Base-by-base conservation (phyloP, 1,140 invertebrate species). In the Leguminivora glycinivorella region DNA sequence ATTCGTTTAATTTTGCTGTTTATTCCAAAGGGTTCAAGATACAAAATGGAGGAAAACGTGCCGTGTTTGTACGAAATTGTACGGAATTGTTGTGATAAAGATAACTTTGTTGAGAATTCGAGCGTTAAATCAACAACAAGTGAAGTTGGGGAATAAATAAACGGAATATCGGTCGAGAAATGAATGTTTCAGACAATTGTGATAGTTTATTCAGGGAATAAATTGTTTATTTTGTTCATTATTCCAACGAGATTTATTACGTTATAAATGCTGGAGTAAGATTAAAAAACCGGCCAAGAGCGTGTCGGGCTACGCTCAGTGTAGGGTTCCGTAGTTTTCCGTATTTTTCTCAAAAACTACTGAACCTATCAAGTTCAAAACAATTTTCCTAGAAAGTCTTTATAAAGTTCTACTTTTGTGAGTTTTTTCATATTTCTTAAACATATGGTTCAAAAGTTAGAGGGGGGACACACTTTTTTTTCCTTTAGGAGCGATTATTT, bases 71-170 rank as follows among this genome's bases (percentile, higher is more conserved):
- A n/a, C 14, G 43, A 47, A 52, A 17, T 52, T 17, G 14, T 14
- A 52, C 19, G 17, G 47, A 22, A 19, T n/a, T 2, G 47, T 52
- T 22, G 19, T 52, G 47, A 52, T 52, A 52, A 22, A n/a, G 7
- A 52, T 52, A 52, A 52, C 47, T 52, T 52, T 22, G 19, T 52
- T 52, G 47, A 9, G 47, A 52, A 52, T 52, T 52, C 19, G 19
- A 52, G 47, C 47, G 47, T 52, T 22, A 22, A 52, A 52, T 52
- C 47, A 52, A 52, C 47, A 52, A 52, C 47, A 22, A 22, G 19
- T 9, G 47, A 10, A 52, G 19, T 52, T 9, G 47, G 19, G 47
- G n/a, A 52, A 52, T 52, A 52, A 52, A 52, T 52, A 52, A 22
- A 52, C 19, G 22, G 9, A 52, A 22, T 22, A 22, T 52, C 19